Conservation (phyloP, 2,888 invertebrate genomes). For the Parnassius mnemosyne region DNA sequence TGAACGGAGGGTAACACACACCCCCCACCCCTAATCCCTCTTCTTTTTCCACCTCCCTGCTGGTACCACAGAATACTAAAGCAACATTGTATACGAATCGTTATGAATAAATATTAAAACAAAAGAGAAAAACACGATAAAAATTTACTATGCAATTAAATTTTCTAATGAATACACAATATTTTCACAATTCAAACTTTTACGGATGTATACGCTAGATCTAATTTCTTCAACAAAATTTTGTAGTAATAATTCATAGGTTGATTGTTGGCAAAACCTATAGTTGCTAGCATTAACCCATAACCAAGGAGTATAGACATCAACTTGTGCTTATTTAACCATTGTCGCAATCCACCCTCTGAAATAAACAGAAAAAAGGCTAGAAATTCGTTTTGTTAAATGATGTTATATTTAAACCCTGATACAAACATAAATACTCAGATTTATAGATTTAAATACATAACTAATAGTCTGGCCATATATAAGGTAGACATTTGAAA, state of each 20-base stretch:
- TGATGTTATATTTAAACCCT: too few species aligned
- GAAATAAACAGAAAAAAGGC: conserved; percentile 34
- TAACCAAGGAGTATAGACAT: conserved; percentile 83
- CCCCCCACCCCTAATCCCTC: too few species aligned
- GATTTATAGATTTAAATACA: too few species aligned
- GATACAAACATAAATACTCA: too few species aligned
- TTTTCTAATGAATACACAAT: not conserved
- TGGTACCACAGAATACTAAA: too few species aligned
- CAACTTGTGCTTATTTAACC: conserved; percentile 82
- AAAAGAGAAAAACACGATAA: conserved; percentile 2
- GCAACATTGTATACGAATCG: too few species aligned
- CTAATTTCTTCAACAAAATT: conserved; percentile 72
- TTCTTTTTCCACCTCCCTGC: too few species aligned
- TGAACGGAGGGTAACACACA: too few species aligned
- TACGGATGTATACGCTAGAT: conserved; percentile 56
- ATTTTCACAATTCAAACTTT: conserved; percentile 46
- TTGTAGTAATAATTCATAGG: conserved; percentile 82
- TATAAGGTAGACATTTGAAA: too few species aligned
- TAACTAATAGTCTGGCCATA: too few species aligned
- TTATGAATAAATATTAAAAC: too few species aligned
- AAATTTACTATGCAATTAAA: conserved; percentile 2
- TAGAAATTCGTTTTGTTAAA: too few species aligned
- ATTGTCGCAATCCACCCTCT: conserved; percentile 70
- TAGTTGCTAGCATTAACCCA: conserved; percentile 81
- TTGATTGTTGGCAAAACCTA: conserved; percentile 83